Conservation (phyloP, 2,797 vertebrate genomes). For the Falco columbarius region DNA sequence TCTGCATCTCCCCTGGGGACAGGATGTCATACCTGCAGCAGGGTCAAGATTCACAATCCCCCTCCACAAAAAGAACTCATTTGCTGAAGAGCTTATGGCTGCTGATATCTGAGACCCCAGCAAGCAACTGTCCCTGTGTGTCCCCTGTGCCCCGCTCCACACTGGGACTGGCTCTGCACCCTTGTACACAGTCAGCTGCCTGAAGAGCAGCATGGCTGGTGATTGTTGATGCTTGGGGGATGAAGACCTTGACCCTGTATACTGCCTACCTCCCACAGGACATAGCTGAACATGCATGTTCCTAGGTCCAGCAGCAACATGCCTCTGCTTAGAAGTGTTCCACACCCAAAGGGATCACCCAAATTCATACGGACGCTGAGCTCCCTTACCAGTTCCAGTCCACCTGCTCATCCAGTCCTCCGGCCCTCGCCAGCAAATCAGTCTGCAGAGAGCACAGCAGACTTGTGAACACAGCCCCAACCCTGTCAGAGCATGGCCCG, state of each 20-base stretch:
- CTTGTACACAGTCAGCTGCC: not conserved
- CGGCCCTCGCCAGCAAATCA: conserved; percentile 86
- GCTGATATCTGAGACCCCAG: not conserved
- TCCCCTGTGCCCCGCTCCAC: accelerated
- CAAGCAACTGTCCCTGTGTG: not conserved
- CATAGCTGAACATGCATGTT: not conserved
- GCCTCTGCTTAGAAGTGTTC: not conserved
- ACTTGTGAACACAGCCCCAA: not conserved
- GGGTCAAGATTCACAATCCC: not conserved
- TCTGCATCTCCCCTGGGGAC: conserved; percentile 97
- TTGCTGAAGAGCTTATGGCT: not conserved
- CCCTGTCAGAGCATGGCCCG: not conserved
- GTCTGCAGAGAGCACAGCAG: conserved; percentile 78
- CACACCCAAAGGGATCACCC: not conserved
- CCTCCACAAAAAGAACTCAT: not conserved
- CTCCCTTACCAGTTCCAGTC: conserved; percentile 95
- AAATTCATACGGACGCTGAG: not conserved
- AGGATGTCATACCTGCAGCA: conserved; percentile 90
- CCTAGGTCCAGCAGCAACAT: not conserved
- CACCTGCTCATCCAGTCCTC: conserved; percentile 89
- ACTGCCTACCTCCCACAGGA: not conserved
- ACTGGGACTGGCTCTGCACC: not conserved
- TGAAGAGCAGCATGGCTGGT: not conserved
- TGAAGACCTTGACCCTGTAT: not conserved
- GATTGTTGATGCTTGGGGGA: not conserved